Conservation (phyloP, 2,888 invertebrate genomes). For the Diploptera punctata region DNA sequence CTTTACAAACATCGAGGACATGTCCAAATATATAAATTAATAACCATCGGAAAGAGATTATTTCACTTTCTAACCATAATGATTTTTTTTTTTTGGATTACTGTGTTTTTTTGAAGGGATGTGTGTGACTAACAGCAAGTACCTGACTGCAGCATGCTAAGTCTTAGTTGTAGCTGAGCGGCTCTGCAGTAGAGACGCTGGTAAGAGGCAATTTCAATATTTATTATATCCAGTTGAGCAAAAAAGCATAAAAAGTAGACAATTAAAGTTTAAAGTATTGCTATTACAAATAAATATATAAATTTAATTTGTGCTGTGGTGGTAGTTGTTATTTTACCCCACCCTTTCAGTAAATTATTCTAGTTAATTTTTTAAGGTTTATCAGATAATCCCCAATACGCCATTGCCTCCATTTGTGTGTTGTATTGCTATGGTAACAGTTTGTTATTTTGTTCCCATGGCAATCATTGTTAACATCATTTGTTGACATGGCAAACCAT, state of each 20-base stretch:
- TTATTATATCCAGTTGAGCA: constrained; percentile 28
- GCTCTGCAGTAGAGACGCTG: constrained; percentile 19
- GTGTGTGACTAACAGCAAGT: constrained; percentile 34
- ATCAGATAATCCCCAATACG: constrained; percentile 32
- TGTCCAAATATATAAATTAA: too few species aligned
- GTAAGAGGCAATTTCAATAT: constrained; percentile 15
- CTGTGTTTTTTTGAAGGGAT: constrained; percentile 21
- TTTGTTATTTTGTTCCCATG: constrained; percentile 40
- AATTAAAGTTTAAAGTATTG: constrained; percentile 7
- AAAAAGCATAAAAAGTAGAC: constrained; percentile 9
- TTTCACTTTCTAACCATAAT: too few species aligned
- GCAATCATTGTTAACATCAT: constrained; percentile 46
- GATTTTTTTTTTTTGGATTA: too few species aligned
- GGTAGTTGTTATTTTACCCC: constrained; percentile 30
- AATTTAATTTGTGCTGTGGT: constrained; percentile 33
- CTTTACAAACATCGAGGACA: too few species aligned
- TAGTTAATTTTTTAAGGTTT: constrained; percentile 26
- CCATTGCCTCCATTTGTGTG: constrained; percentile 42
- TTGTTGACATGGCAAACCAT: constrained; percentile 69
- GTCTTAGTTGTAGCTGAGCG: constrained; percentile 19
- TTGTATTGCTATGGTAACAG: constrained; percentile 43
- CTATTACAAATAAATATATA: constrained; percentile 2
- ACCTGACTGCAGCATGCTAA: constrained; percentile 24
- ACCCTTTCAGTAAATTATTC: constrained; percentile 12
- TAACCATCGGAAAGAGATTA: too few species aligned